Evolutionary conservation across 1,140 invertebrate genomes (phyloP), one percentile per base, ranked within the genome.

Genomic region (Limonius californicus): DNA sequence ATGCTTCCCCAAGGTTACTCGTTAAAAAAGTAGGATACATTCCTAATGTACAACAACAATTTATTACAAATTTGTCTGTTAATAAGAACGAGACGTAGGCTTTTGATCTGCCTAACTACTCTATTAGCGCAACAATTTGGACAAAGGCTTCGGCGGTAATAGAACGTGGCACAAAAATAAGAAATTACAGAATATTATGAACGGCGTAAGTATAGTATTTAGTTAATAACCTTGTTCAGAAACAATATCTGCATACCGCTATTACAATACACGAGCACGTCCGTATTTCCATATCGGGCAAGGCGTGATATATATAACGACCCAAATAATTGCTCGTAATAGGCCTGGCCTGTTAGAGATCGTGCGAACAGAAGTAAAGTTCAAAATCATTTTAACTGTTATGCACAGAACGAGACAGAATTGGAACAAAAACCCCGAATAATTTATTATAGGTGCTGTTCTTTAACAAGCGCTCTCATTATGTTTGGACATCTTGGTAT

Each of bases 291-390:
- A 59, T 66, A 66, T 62, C 45, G 23, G 56, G 59, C 20, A 32
- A 54, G 60, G 68, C 64, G 68, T 71, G 71, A 70, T 70, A 73
- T 73, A 68, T 73, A 72, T 71, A 73, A 73, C 70, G 69, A 68
- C 67, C 71, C 70, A 71, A 73, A 73, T 73, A 73, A 73, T 73
- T 73, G 71, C 65, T 65, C 42, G 70, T 73, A 73, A 73, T 73
- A 70, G 70, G 55, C 57, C 71, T 70, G 65, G 63, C 65, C 67
- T 72, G 20, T 32, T 71, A 68, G 57, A 67, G 66, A 66, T 73
- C 71, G 71, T 73, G 71, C 71, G 71, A 73, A 72, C 71, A 21
- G 45, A 30, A 61, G 32, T 50, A 50, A 55, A 55, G 21, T 55
- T 55, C 53, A 55, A 23, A 55, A 32, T 55, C 53, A 55, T 55